These are phyloP conservation scores for Drosophila quadrilineata DNA, from an alignment of 1,140 invertebrate genomes.

Conservation along the genomic window DNA sequence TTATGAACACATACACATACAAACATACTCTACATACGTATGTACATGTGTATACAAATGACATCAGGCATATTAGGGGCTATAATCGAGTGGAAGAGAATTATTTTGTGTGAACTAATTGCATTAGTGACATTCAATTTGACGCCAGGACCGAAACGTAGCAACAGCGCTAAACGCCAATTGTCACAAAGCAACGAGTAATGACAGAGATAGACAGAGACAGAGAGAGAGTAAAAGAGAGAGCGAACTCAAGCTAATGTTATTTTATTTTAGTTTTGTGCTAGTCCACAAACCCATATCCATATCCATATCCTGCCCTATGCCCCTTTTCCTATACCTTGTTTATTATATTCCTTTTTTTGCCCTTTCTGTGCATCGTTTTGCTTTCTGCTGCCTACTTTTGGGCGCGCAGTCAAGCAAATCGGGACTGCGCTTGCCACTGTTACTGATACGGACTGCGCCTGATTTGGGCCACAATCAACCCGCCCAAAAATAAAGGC, in stretches of 20 bases:
- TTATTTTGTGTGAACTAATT: slow-evolving; percentile 80
- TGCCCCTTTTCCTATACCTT: no score
- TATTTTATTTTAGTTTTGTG: slow-evolving; percentile 41
- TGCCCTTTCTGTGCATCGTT: no score
- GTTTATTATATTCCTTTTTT: slow-evolving; percentile 40
- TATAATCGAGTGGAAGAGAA: slow-evolving; percentile 78
- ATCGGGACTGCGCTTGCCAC: no score
- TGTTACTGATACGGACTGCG: no score
- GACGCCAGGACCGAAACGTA: slow-evolving; percentile 31
- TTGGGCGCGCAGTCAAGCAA: slow-evolving; percentile 61
- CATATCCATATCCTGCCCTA: no score
- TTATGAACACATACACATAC: slow-evolving; percentile 15
- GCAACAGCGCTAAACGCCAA: slow-evolving; percentile 69
- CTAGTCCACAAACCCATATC: no score
- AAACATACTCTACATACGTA: not conserved
- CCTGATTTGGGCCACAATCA: slow-evolving; percentile 63
- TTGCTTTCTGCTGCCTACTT: slow-evolving; percentile 53
- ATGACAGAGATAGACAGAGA: slow-evolving; percentile 13
- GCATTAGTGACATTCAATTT: slow-evolving; percentile 81
- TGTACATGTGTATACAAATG: slow-evolving; percentile 45
- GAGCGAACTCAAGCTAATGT: slow-evolving; percentile 14
- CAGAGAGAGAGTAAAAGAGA: not conserved
- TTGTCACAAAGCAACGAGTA: slow-evolving; percentile 61
- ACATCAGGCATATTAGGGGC: slow-evolving; percentile 73
- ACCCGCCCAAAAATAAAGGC: slow-evolving; percentile 23